Percentiles rank a stretch among this genome's conserved stretches.
Evolutionary conservation across 2,888 invertebrate species (phyloP).

Genomic region (Dryobota labecula): DNA sequence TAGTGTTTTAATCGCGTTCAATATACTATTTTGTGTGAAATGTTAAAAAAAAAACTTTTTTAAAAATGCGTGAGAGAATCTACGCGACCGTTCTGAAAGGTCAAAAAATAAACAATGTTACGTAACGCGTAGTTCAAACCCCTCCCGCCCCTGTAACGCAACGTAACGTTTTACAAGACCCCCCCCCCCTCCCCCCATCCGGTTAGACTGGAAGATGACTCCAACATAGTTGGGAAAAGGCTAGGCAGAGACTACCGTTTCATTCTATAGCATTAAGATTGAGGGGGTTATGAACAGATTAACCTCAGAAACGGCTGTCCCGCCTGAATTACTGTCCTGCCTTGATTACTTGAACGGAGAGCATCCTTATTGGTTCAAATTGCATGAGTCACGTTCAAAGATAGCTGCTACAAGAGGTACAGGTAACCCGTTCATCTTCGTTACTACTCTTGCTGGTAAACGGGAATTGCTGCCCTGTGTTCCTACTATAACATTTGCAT

Average conservation of each 20-base stretch:
- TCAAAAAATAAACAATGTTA: too few relatives aligned
- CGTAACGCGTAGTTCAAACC: too few relatives aligned
- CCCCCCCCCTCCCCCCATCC: too few relatives aligned
- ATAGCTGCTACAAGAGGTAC: conserved; percentile 27
- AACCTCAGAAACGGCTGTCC: conserved; percentile 34
- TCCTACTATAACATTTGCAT: not conserved
- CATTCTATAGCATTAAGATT: conserved; percentile 12
- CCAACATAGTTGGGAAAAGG: too few relatives aligned
- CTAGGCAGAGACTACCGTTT: not conserved
- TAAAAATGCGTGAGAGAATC: too few relatives aligned
- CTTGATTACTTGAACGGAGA: conserved; percentile 50
- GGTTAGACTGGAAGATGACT: not conserved
- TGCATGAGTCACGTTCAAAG: conserved; percentile 44
- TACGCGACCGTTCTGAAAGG: too few relatives aligned
- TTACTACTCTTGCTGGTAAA: conserved; percentile 4
- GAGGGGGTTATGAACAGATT: conserved; percentile 19
- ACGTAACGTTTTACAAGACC: too few relatives aligned
- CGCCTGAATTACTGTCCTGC: conserved; percentile 23
- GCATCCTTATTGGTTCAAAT: conserved; percentile 54
- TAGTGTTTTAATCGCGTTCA: too few relatives aligned
- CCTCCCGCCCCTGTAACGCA: too few relatives aligned
- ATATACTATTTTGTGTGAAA: too few relatives aligned
- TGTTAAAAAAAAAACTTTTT: too few relatives aligned
- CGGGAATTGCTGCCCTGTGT: not conserved
- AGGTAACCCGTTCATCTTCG: conserved; percentile 32